These are phyloP conservation scores for Burhinus bistriatus DNA, from an alignment of 2,113 vertebrate species.

Conservation along the genomic window DNA sequence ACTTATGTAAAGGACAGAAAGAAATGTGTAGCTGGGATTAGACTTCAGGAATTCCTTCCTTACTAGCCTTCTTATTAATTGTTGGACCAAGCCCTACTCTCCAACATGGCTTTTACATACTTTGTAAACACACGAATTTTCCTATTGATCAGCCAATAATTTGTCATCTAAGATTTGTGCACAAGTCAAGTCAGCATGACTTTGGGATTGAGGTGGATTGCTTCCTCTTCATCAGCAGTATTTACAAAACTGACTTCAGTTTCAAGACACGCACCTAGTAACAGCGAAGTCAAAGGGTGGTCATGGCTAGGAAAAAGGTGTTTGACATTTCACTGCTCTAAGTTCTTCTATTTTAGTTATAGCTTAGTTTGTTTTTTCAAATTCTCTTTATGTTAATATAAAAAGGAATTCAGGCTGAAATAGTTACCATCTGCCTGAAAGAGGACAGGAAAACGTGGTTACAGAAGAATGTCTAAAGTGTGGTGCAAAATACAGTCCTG, in stretches of 20 bases:
- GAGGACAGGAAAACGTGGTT: background rate
- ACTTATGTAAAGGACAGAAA: background rate
- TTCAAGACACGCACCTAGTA: constrained; percentile 45
- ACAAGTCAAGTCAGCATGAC: background rate
- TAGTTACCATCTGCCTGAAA: constrained; percentile 66
- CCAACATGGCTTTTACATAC: background rate
- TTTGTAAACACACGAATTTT: background rate
- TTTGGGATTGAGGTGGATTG: background rate
- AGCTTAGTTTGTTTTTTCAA: constrained; percentile 27
- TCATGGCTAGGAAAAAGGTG: background rate
- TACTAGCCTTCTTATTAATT: background rate
- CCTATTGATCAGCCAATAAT: constrained; percentile 17
- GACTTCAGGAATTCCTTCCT: background rate
- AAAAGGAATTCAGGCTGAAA: constrained; percentile 54
- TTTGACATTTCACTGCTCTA: background rate
- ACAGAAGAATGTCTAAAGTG: constrained; percentile 13
- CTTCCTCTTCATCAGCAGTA: constrained; percentile 21
- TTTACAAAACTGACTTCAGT: constrained; percentile 40
- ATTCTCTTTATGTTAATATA: constrained; percentile 40
- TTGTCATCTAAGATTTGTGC: background rate
- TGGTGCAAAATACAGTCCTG: background rate
- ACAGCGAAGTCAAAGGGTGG: background rate
- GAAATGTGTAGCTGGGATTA: background rate
- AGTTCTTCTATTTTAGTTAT: constrained; percentile 48
- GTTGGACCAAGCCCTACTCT: background rate